Evolutionary conservation across 2,888 invertebrate genomes (phyloP).

Genomic region (Leptinotarsa haldemani): DNA sequence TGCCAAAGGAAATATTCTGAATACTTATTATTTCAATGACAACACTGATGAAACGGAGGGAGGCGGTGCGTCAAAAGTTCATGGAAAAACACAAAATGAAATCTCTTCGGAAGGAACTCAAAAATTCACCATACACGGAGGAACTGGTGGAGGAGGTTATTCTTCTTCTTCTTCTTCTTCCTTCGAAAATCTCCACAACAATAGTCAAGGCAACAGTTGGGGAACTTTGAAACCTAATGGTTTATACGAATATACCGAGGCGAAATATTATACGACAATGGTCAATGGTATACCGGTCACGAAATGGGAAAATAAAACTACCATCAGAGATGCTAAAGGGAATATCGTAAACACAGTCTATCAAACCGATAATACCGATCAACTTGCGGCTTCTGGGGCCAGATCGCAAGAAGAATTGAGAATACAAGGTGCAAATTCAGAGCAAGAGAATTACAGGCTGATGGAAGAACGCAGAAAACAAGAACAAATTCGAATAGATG

Average conservation of each 20-base stretch:
- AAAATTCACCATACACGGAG: slow-evolving; percentile 14
- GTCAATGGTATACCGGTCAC: slow-evolving; percentile 46
- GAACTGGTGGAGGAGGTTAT: slow-evolving; percentile 36
- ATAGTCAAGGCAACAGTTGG: slow-evolving; percentile 20
- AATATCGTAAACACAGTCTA: slow-evolving; percentile 49
- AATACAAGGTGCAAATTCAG: slow-evolving; percentile 8
- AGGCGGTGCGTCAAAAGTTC: background rate
- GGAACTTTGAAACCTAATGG: slow-evolving; percentile 24
- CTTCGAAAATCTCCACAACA: slow-evolving; percentile 41
- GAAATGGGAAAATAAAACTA: slow-evolving; percentile 51
- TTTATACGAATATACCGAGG: slow-evolving; percentile 31
- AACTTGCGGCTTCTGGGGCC: slow-evolving; percentile 9
- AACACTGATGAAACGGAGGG: slow-evolving; percentile 19
- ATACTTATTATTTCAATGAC: slow-evolving; percentile 45
- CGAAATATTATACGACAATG: slow-evolving; percentile 25
- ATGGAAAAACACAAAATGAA: background rate
- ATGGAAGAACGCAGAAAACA: slow-evolving; percentile 31
- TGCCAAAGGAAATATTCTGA: slow-evolving; percentile 51
- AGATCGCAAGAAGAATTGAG: slow-evolving; percentile 28
- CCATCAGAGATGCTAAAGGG: slow-evolving; percentile 49
- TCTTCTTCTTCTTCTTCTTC: slow-evolving; percentile 29
- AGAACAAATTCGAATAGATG: slow-evolving; percentile 25
- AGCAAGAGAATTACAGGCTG: slow-evolving; percentile 27
- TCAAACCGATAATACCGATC: slow-evolving; percentile 26
- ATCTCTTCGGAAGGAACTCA: slow-evolving; percentile 19